phyloP scores from a whole-genome alignment of 1,140 invertebrate species.

The Ectropis grisescens region DNA sequence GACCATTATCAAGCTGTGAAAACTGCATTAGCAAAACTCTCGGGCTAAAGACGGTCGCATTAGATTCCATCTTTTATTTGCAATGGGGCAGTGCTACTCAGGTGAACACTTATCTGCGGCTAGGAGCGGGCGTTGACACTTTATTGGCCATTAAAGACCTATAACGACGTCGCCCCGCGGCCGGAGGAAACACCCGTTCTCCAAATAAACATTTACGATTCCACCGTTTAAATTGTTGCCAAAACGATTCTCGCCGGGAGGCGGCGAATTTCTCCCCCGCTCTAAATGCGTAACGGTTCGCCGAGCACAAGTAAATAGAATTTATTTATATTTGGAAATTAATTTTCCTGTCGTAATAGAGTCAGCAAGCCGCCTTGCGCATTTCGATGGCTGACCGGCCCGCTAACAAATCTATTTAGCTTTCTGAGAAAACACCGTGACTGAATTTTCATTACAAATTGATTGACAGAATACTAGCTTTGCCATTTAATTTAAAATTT shows the following conservation, averaged over 20 bases:
- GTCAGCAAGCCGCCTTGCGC: slow-evolving; percentile 26
- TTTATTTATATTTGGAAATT: slow-evolving; percentile 65
- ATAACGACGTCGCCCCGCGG: slow-evolving; percentile 24
- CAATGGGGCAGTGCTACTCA: slow-evolving; percentile 6
- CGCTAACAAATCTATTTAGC: slow-evolving; percentile 17
- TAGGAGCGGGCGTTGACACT: slow-evolving; percentile 24
- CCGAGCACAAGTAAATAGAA: slow-evolving; percentile 58
- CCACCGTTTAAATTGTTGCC: slow-evolving; percentile 58
- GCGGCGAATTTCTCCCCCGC: slow-evolving; percentile 34
- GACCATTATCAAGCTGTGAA: too few species aligned
- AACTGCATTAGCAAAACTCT: too few species aligned
- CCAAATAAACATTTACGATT: slow-evolving; percentile 53
- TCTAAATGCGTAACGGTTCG: slow-evolving; percentile 59
- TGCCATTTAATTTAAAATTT: too few species aligned
- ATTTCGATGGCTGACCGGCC: slow-evolving; percentile 28
- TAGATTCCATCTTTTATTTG: neutral
- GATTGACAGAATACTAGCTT: too few species aligned
- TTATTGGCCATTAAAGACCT: slow-evolving; percentile 59
- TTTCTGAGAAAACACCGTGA: too few species aligned
- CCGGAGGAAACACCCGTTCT: slow-evolving; percentile 35
- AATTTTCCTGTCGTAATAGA: slow-evolving; percentile 55
- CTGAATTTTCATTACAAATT: too few species aligned
- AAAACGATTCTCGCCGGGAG: slow-evolving; percentile 40
- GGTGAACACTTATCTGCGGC: slow-evolving; percentile 22
- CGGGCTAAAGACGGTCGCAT: neutral